Evolutionary conservation across 2,888 invertebrate species (phyloP), one percentile per base, ranked within the genome.

Genomic region (Pyrrhia umbra): DNA sequence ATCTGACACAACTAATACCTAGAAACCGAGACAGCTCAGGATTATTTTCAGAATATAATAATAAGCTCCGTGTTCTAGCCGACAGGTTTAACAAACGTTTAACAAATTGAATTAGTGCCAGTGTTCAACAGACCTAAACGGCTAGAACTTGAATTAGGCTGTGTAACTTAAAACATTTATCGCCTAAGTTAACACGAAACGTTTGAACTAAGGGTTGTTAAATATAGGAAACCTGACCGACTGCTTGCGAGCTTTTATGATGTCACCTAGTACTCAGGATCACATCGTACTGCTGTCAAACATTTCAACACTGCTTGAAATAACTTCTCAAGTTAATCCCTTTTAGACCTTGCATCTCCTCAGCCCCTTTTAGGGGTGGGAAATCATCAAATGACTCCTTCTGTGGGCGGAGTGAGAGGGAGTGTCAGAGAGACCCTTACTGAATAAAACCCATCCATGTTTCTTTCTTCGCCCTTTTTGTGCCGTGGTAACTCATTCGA

Each of bases 21-120:
- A 75, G 55, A 62, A 74, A 61, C 70, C 58, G 54, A 46, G 40
- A 45, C 40, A 59, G 30, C 52, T 50, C 45, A 57, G 25, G 18
- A 69, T 75, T 60, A 66, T 66, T 57, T 67, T 70, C 58, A n/a
- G 39, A 50, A 55, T 62, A 68, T 57, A 61, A 62, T 65, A 69
- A 60, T 64, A 70, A 62, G 51, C 58, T 37, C 45, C 45, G 16
- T 58, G 64, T 63, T 59, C 39, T 37, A 1, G 42, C 49, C n/a
- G 54, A 67, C 77, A 75, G 55, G 57, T 64, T 65, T 61, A 74
- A 71, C 68, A 74, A 70, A 63, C 65, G 57, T 52, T 66, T 70
- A 76, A 58, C 68, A 78, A 77, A 79, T 77, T 77, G 62, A 71
- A 77, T 78, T 75, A 75, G 62, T 55, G 55, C 49, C 61, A 13